A percentile compares a stretch with the other conserved stretches of the same genome.
Conservation (phyloP, 2,113 vertebrate species). For the Saiga tatarica region DNA sequence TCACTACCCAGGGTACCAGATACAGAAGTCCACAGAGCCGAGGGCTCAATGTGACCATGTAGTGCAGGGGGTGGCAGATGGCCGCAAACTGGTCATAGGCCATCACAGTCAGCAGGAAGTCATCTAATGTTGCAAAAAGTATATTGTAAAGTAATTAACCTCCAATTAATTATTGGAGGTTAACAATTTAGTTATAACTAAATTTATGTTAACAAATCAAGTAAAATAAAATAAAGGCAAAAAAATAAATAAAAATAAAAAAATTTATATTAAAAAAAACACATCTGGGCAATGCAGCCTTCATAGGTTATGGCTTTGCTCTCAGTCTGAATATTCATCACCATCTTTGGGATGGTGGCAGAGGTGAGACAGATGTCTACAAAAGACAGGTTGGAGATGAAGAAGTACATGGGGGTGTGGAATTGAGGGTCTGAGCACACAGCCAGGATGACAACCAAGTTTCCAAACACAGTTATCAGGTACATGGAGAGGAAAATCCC, state of each 20-base stretch:
- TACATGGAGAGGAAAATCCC: neutral
- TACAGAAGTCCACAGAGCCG: neutral
- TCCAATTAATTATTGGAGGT: no score
- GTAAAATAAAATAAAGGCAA: no score
- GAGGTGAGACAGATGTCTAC: neutral
- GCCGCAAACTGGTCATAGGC: neutral
- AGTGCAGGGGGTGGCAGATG: neutral
- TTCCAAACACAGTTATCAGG: neutral
- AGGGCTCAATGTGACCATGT: neutral
- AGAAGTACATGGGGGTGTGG: neutral
- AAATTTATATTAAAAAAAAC: neutral
- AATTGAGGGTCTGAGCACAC: neutral
- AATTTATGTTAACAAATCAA: no score
- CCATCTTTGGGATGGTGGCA: neutral
- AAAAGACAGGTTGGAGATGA: neutral
- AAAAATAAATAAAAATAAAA: no score
- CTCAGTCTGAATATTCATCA: neutral
- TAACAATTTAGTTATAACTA: no score
- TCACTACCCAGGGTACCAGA: neutral
- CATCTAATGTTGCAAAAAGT: neutral
- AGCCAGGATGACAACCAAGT: neutral
- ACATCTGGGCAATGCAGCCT: neutral
- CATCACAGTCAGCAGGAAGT: neutral
- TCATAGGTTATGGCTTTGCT: neutral
- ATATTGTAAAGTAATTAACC: no score